Evolutionary conservation across 1,140 invertebrate genomes (phyloP).

Genomic region (Pinna nobilis): DNA sequence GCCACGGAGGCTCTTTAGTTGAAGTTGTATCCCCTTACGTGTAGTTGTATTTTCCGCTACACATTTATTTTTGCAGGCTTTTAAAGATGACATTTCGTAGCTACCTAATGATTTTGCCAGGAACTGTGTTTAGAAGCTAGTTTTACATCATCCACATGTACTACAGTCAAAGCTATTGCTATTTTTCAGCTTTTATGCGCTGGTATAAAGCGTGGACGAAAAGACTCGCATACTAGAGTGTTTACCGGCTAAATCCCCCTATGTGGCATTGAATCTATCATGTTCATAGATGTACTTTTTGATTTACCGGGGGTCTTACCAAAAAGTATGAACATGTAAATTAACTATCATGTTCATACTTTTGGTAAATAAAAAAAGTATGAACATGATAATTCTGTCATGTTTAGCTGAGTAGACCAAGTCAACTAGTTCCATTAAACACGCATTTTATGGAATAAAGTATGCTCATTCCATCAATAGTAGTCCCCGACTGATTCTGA

Average conservation of each 20-base stretch:
- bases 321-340: too few species aligned
- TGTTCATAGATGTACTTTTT: too few species aligned
- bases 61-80: conserved; percentile 10
- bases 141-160: background rate
- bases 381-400: too few species aligned
- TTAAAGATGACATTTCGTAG: background rate
- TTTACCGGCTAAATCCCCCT: too few species aligned
- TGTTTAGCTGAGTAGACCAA: background rate
- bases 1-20: too few species aligned
- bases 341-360: too few species aligned
- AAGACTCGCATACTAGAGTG: too few species aligned
- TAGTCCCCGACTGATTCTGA: conserved; percentile 9
- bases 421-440: background rate
- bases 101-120: background rate
- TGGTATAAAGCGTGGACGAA: too few species aligned
- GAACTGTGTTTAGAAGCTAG: background rate
- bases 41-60: background rate
- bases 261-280: too few species aligned
- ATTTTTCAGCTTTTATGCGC: background rate
- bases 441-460: conserved; percentile 15
- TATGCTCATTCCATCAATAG: conserved; percentile 2
- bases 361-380: too few species aligned
- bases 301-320: too few species aligned
- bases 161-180: background rate
- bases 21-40: background rate